These are phyloP conservation scores for Hypocryptadius cinnamomeus DNA, from an alignment of 2,113 vertebrate species.

Conservation along the genomic window DNA sequence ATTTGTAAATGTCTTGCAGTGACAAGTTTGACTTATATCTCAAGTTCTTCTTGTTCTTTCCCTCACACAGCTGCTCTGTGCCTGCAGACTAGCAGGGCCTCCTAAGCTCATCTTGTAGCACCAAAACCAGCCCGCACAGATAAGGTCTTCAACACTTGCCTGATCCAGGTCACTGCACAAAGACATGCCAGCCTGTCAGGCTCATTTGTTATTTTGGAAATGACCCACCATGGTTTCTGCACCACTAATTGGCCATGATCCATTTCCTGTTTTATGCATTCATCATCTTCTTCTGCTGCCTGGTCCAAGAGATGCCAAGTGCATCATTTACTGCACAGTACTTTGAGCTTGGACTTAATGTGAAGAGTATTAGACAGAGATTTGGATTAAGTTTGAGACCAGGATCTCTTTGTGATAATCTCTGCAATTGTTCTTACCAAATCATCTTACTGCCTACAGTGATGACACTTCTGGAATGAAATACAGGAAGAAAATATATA, in stretches of 20 bases:
- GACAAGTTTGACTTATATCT: slow-evolving; percentile 17
- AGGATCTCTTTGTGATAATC: slow-evolving; percentile 5
- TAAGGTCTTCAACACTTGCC: neutral
- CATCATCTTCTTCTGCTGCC: slow-evolving; percentile 25
- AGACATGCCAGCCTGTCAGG: slow-evolving; percentile 14
- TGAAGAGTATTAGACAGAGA: neutral
- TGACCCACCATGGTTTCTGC: slow-evolving; percentile 19
- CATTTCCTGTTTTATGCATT: slow-evolving; percentile 21
- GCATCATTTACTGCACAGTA: neutral
- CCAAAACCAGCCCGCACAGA: neutral
- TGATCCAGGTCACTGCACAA: slow-evolving; percentile 44
- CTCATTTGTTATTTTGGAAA: slow-evolving; percentile 55
- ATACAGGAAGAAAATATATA: neutral
- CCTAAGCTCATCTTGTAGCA: neutral
- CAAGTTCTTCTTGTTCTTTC: neutral
- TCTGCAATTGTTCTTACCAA: slow-evolving; percentile 11
- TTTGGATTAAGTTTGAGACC: slow-evolving; percentile 19
- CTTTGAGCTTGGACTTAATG: neutral
- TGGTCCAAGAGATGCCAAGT: neutral
- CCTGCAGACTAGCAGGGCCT: neutral
- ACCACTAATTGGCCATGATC: slow-evolving; percentile 37
- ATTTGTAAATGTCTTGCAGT: slow-evolving; percentile 1
- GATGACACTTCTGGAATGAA: neutral
- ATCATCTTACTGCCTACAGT: neutral
- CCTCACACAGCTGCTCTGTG: neutral